Conservation (phyloP, 2,888 invertebrate genomes). For the Drosophila mimetica region DNA sequence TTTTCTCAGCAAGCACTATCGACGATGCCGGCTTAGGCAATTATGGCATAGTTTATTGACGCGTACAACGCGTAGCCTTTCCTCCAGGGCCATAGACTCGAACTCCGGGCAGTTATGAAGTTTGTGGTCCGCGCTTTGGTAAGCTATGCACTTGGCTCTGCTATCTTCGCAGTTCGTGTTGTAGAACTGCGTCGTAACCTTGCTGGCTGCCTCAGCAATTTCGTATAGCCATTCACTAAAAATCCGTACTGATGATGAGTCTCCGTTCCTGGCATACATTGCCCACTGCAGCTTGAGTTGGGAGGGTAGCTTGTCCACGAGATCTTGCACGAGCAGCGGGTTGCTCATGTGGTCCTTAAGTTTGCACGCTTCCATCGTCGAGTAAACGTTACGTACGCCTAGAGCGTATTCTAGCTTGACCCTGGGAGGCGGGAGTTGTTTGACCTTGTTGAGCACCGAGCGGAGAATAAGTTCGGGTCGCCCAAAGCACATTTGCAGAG, state of each 20-base stretch:
- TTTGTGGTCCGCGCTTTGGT: not conserved
- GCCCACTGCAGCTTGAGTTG: not conserved
- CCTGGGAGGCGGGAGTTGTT: not conserved
- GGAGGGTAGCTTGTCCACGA: not conserved
- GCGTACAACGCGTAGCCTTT: no score
- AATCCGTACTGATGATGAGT: not conserved
- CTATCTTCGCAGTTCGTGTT: not conserved
- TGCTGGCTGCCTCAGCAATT: not conserved
- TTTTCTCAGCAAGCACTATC: not conserved
- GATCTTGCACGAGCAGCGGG: not conserved
- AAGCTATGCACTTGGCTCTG: not conserved
- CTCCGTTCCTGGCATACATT: not conserved
- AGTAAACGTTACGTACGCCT: conserved; percentile 1
- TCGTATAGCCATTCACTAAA: not conserved
- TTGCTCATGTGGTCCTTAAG: not conserved
- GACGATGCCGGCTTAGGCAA: not conserved
- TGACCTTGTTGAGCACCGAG: not conserved
- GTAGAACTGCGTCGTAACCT: not conserved
- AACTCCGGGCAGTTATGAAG: not conserved
- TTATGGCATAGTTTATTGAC: no score
- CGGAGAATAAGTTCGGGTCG: not conserved
- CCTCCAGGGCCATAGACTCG: no score
- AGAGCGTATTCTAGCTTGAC: not conserved
- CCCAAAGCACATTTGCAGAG: not conserved
- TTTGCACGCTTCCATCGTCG: not conserved